Conservation (phyloP, 2,888 invertebrate species). For the Spisula solida region DNA sequence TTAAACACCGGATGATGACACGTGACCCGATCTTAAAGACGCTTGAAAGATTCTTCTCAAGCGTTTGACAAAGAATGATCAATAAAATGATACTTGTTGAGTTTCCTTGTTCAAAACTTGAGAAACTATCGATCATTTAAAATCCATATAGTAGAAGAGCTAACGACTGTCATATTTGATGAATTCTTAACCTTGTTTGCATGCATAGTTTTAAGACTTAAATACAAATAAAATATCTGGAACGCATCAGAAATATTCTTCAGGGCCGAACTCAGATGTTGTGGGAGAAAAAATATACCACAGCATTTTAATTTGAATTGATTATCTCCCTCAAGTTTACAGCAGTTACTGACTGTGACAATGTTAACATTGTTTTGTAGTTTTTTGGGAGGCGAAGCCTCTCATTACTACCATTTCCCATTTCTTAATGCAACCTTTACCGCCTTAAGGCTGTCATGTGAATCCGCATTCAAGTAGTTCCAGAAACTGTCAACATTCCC, state of each 20-base stretch:
- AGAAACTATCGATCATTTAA: neutral
- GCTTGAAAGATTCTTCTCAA: slow-evolving; percentile 23
- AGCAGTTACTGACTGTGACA: too few species aligned
- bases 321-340: neutral
- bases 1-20: neutral
- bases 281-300: neutral
- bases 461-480: too few species aligned
- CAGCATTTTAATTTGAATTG: neutral
- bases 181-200: neutral
- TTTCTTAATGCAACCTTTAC: too few species aligned
- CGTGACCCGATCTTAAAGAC: slow-evolving; percentile 35
- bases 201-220: neutral
- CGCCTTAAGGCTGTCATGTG: too few species aligned
- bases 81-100: slow-evolving; percentile 30
- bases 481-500: too few species aligned
- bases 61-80: slow-evolving; percentile 28
- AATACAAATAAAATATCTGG: neutral
- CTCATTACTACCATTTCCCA: too few species aligned
- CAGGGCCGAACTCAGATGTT: neutral
- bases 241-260: neutral
- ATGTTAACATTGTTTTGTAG: too few species aligned
- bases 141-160: neutral
- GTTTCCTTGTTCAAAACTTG: slow-evolving; percentile 15
- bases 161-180: neutral
- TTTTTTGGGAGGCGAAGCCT: too few species aligned